A percentile compares a stretch with the other conserved stretches of the same genome.
phyloP scores from a whole-genome alignment of 2,113 vertebrate genomes.

The Grallaria varia region DNA sequence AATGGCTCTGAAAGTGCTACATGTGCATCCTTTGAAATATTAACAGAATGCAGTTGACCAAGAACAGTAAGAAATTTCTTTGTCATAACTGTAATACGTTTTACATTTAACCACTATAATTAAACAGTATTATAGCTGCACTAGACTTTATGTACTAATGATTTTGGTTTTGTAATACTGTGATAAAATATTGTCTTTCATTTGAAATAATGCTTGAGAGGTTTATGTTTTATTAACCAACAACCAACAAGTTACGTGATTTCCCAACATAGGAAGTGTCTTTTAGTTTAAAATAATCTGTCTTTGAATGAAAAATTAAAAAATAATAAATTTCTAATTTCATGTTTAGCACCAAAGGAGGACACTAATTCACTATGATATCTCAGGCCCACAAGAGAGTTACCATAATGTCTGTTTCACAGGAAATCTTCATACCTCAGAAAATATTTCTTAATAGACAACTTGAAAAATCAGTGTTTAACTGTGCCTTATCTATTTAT shows the following conservation, averaged over 20 bases:
- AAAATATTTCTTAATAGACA: neutral
- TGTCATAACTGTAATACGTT: neutral
- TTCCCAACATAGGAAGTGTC: neutral
- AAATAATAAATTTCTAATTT: neutral
- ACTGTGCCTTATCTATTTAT: neutral
- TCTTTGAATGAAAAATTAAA: neutral
- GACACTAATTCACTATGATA: neutral
- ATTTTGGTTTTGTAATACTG: neutral
- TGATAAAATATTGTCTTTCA: neutral
- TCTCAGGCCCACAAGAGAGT: neutral
- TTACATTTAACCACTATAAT: neutral
- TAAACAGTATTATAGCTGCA: neutral
- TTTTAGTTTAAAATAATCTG: neutral
- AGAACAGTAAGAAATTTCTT: neutral
- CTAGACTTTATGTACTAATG: neutral
- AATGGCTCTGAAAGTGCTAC: neutral
- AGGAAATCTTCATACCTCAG: neutral
- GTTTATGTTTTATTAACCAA: neutral
- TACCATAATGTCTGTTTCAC: neutral
- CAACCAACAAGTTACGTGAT: neutral
- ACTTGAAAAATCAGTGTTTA: neutral
- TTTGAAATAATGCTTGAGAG: neutral
- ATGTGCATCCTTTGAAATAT: neutral
- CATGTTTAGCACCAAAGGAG: neutral
- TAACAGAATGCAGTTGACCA: neutral